These are phyloP conservation scores for Lepus europaeus DNA, from an alignment of 2,113 vertebrate species.

Conservation along the genomic window DNA sequence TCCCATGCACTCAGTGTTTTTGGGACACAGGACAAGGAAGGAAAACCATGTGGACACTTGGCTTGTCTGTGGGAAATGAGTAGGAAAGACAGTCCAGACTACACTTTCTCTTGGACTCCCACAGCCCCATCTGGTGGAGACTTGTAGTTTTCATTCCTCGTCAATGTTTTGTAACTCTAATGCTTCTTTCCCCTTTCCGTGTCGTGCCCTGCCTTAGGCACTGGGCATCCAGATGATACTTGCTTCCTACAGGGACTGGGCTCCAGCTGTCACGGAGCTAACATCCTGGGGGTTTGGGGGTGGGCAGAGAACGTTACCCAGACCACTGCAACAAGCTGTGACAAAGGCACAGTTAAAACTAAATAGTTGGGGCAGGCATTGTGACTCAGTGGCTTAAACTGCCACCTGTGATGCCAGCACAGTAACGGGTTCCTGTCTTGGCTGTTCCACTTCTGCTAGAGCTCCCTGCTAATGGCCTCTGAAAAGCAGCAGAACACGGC, in stretches of 20 bases:
- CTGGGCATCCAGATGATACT: background rate
- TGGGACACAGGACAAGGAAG: background rate
- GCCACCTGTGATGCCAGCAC: too few relatives aligned
- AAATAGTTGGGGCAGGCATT: background rate
- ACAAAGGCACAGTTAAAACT: background rate
- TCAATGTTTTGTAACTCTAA: background rate
- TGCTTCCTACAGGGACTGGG: background rate
- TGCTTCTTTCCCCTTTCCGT: background rate
- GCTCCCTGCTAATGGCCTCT: too few relatives aligned
- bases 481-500: too few relatives aligned
- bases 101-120: slow-evolving; percentile 37
- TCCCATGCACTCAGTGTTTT: slow-evolving; percentile 32
- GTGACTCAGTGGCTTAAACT: too few relatives aligned
- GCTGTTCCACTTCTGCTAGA: too few relatives aligned
- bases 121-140: slow-evolving; percentile 74
- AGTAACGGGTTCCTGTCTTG: too few relatives aligned
- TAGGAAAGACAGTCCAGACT: background rate
- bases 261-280: background rate
- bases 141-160: background rate
- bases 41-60: slow-evolving; percentile 27
- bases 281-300: background rate
- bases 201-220: background rate
- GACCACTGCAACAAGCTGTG: background rate
- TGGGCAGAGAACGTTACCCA: background rate
- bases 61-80: slow-evolving; percentile 14